phyloP scores from a whole-genome alignment of 2,888 invertebrate species.

The Trachelus stipa region DNA sequence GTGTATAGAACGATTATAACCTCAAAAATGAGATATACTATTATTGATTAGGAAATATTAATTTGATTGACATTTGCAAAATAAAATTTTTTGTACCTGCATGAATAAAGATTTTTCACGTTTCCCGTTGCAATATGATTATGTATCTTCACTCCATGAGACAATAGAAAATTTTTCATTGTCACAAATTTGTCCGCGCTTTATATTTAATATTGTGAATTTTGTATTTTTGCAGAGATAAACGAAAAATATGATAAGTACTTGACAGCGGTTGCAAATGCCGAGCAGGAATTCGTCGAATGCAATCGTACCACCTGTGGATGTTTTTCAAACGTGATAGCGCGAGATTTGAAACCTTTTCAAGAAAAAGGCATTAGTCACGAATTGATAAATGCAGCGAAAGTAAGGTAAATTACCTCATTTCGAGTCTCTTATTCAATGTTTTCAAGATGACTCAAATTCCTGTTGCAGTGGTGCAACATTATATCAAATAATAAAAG shows the following conservation, averaged over 20 bases:
- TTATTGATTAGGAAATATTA: background rate
- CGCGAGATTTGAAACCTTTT: constrained; percentile 78
- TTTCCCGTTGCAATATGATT: background rate
- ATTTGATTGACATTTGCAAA: constrained; percentile 4
- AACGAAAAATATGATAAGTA: constrained; percentile 67
- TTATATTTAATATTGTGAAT: background rate
- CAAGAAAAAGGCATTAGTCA: constrained; percentile 76
- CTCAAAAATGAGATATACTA: background rate
- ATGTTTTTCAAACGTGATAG: constrained; percentile 75
- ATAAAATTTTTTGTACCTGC: background rate
- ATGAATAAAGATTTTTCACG: background rate
- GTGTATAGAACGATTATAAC: constrained; percentile 22
- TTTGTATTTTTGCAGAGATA: constrained; percentile 63
- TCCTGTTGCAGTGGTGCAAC: constrained; percentile 70
- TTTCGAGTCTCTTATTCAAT: background rate
- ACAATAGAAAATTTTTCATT: background rate
- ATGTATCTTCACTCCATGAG: constrained; percentile 2
- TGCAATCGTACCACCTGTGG: constrained; percentile 73
- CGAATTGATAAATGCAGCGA: constrained; percentile 73
- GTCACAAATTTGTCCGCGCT: background rate
- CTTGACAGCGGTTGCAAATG: constrained; percentile 67
- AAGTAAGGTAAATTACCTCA: constrained; percentile 42
- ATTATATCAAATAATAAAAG: constrained; percentile 85
- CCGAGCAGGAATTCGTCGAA: constrained; percentile 68
- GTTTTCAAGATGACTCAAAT: background rate